Evolutionary conservation across 2,888 invertebrate genomes (phyloP), one percentile per base, ranked within the genome.

Genomic region (Eupithecia tripunctaria): DNA sequence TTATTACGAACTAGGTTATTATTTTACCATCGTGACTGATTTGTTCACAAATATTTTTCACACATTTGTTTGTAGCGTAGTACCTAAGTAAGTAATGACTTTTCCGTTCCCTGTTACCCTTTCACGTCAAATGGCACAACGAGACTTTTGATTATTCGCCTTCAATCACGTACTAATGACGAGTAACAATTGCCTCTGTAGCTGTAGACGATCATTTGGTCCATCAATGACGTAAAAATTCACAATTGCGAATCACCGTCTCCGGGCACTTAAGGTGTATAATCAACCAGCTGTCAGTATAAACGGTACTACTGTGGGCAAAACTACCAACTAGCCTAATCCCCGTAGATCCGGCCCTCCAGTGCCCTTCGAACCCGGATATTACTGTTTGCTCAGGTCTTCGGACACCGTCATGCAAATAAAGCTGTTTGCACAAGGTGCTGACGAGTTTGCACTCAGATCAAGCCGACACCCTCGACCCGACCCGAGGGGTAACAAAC

Each of bases 311-410:
- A 29, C 15, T 63, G n/a, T 32, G 62, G 29, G n/a, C 32, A 63
- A 18, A 51, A 56, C 63, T 63, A 47, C 56, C 51, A 62, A 67
- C 21, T 51, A 21, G 47, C 64, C 72, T 70, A 72, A 72, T 70
- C 68, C 67, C 60, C n/a, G 64, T 18, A 32, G 74, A 43, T 69
- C 71, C 59, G 64, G 68, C 74, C 69, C 75, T 72, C 77, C 75
- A 82, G 82, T 81, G 82, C 81, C 77, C 75, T 74, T 82, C 78
- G 84, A 83, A 81, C 81, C 80, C 81, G 86, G 85, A 89, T 89
- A 89, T 91, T 89, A 85, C 84, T 90, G 84, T 91, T 91, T 87
- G 85, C 86, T 80, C 77, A 89, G 89, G 87, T 82, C 87, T 84
- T 84, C 71, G 85, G 86, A 83, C 82, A 80, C 79, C 81, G 84